phyloP scores from a whole-genome alignment of 2,113 vertebrate genomes.

The Rhombomys opimus region DNA sequence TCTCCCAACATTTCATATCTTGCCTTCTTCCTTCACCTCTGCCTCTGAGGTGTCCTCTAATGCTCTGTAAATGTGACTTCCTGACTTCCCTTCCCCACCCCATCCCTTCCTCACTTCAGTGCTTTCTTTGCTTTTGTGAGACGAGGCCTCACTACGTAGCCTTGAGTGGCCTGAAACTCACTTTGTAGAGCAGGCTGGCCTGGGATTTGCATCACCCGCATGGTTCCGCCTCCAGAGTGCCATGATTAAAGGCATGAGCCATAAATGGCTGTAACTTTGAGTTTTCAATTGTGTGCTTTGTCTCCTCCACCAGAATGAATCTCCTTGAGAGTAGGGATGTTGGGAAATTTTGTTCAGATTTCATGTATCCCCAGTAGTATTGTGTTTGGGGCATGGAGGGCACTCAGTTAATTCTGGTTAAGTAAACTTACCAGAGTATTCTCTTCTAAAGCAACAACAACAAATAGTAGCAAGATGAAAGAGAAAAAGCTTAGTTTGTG shows the following conservation, averaged over 20 bases:
- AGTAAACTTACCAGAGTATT: not conserved
- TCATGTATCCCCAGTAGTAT: not conserved
- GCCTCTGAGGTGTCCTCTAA: not conserved
- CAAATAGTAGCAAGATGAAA: not conserved
- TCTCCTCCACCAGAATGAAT: not conserved
- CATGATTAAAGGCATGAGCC: not conserved
- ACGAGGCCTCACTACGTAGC: not conserved
- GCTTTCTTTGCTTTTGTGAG: not conserved
- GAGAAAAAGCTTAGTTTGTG: not conserved
- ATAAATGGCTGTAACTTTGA: not conserved
- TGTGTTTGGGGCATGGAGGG: not conserved
- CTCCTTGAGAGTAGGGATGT: not conserved
- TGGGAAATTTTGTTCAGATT: not conserved
- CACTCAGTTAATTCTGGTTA: not conserved
- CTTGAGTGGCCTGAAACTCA: not conserved
- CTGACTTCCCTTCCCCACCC: not conserved
- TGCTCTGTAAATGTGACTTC: not conserved
- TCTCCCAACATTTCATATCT: not conserved
- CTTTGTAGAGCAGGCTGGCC: not conserved
- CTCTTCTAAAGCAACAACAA: not conserved
- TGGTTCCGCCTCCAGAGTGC: not conserved
- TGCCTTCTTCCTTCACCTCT: not conserved
- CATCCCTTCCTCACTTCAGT: not conserved
- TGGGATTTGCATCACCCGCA: not conserved
- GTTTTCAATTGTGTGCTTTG: not conserved